Evolutionary conservation across 2,888 invertebrate genomes (phyloP), one percentile per base, ranked within the genome.

Genomic region (Abscondita cerata): DNA sequence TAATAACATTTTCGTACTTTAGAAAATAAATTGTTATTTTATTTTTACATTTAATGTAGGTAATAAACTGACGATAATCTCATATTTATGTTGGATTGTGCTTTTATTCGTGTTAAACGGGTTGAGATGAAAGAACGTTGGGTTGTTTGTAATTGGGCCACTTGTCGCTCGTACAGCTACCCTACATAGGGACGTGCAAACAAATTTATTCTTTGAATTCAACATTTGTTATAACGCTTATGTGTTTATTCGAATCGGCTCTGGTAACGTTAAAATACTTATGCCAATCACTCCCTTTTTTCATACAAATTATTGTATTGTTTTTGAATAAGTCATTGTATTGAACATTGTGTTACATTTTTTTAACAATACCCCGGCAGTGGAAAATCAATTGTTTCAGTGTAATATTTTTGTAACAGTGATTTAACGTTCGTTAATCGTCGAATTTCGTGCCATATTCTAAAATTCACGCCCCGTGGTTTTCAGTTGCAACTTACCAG

Each of bases 61-160:
- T 68, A 71, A 70, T 72, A 72, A 71, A 72, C 67, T 65, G 71
- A 66, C 62, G 71, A 71, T 72, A 72, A 72, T 71, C 70, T 71
- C 70, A 68, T 70, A 71, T 72, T 72, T 72, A 71, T 71, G 72
- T 71, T 72, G 72, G n/a, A 72, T 71, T 72, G 69, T 62, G 70
- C 69, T 67, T 71, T 71, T 71, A 70, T 71, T 68, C 67, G 60
- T 55, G 67, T 61, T 68, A 66, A 70, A 69, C 67, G 68, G 63
- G 70, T 70, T 52, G 70, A 67, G 64, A 71, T 69, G 69, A 68
- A 64, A 68, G 68, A 61, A 67, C 58, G 66, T 59, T 60, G 52
- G 64, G 40, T 46, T 64, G 69, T 64, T 60, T 62, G 66, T 69
- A 70, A 70, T 70, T 70, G 68, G 64, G 50, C 60, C 65, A 65